Base-by-base conservation (phyloP, 2,113 vertebrate genomes). In the Tautogolabrus adspersus region DNA sequence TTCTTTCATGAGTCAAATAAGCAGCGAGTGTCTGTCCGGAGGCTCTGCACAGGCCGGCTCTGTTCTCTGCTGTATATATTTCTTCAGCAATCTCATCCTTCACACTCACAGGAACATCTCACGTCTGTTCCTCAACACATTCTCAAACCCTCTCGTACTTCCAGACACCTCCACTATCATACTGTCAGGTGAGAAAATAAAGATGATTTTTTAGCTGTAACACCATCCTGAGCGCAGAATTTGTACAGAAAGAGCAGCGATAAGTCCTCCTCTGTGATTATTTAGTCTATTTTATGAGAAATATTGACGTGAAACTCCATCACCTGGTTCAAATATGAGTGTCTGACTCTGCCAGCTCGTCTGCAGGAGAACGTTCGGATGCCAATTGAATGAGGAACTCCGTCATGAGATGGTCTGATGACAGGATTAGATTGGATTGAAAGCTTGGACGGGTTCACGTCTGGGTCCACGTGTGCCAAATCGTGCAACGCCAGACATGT, bases 281-380 rank as follows among this genome's bases (percentile, higher is more conserved):
- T 95, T 93, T 91, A 88, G 89, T 92, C 91, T 93, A 62, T 79
- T 79, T 59, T 54, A 84, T 84, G 75, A 89, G 85, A 90, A 91
- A 89, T 91, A 91, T 86, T 88, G 84, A 90, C 49, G 3, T 83
- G 72, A 84, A 88, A 86, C 85, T 78, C 88, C 84, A 91, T 91
- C 88, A 89, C 87, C 82, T 79, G 83, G 66, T 91, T 93, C 69
- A 84, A 86, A 89, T 86, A 90, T 85, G 75, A 89, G 57, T 22
- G 22, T 11, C 47, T 69, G 66, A 65, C 47, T 60, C 52, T 75
- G 90, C 82, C 86, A 34, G 30, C 30, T 34, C 6, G 30, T 34
- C 30, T 34, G 30, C 30, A 88, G 78, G 62, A 37, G 57, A 87
- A 60, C 13, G 9, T 69, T 76, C 30, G 58, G 78, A 89, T 91